Conservation (phyloP, 2,113 vertebrate genomes). For the Xiphophorus hellerii region DNA sequence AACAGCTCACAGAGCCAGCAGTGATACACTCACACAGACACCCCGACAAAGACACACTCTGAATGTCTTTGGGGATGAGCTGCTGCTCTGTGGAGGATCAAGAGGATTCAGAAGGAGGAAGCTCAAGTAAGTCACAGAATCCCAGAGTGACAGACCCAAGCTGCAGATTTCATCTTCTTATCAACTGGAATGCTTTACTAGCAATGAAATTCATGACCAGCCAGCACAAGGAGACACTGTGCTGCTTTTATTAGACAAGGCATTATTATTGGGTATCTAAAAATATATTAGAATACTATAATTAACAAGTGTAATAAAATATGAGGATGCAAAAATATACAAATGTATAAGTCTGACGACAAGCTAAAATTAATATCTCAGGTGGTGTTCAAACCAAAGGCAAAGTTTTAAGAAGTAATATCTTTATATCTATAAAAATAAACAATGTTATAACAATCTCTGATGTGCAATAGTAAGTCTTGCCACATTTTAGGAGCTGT, state of each 20-base stretch:
- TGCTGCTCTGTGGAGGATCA: conserved; percentile 9
- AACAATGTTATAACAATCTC: no score
- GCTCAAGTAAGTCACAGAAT: conserved; percentile 14
- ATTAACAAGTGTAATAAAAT: no score
- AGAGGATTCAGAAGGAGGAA: conserved; percentile 6
- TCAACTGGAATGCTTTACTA: conserved; percentile 4
- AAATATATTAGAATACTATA: background rate
- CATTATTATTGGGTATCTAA: background rate
- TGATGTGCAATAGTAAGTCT: no score
- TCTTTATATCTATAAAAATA: no score
- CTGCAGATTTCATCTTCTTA: conserved; percentile 21
- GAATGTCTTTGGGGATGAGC: background rate
- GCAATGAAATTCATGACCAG: conserved; percentile 15
- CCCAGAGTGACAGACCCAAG: conserved; percentile 16
- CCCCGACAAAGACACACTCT: background rate
- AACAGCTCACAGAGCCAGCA: background rate
- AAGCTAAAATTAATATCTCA: no score
- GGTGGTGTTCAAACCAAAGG: no score
- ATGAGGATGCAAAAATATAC: no score
- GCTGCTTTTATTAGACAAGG: background rate
- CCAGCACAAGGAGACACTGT: conserved; percentile 9
- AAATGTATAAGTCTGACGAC: no score
- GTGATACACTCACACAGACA: background rate
- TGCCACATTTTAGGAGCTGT: no score
- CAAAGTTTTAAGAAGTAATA: no score